phyloP scores from a whole-genome alignment of 2,888 invertebrate species.

The Automeris io region DNA sequence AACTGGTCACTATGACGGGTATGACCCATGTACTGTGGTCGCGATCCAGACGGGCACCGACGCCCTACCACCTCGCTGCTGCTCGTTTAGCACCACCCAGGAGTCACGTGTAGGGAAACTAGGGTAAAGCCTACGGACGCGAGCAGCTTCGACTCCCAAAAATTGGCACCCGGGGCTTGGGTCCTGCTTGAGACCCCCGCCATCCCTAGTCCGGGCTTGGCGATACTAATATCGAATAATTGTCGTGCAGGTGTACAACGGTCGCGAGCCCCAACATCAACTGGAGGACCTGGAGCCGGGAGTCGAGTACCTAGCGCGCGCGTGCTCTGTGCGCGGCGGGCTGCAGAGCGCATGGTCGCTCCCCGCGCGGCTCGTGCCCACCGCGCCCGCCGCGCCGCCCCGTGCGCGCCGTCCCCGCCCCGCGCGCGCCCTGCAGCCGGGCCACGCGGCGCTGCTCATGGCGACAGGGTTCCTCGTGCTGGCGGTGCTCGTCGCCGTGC shows the following conservation, averaged over 20 bases:
- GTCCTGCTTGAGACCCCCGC: too few relatives aligned
- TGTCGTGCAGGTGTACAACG: conserved; percentile 79
- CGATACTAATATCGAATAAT: too few relatives aligned
- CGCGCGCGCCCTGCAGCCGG: conserved; percentile 45
- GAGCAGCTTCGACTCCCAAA: too few relatives aligned
- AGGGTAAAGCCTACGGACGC: too few relatives aligned
- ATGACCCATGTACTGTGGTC: too few relatives aligned
- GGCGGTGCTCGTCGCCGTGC: conserved; percentile 78
- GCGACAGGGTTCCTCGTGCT: conserved; percentile 78
- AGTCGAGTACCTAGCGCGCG: conserved; percentile 85
- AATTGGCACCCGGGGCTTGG: too few relatives aligned
- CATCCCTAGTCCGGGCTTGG: too few relatives aligned
- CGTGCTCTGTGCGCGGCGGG: conserved; percentile 84
- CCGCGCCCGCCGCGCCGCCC: conserved; percentile 61
- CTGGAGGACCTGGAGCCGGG: conserved; percentile 84
- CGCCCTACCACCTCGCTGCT: too few relatives aligned
- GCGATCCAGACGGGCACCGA: too few relatives aligned
- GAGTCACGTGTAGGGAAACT: too few relatives aligned
- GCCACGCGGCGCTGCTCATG: conserved; percentile 80
- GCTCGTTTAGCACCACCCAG: too few relatives aligned
- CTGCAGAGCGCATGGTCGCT: conserved; percentile 85
- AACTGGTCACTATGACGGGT: too few relatives aligned
- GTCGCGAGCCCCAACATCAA: conserved; percentile 78
- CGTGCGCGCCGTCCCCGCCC: conserved; percentile 80
- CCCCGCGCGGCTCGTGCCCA: conserved; percentile 71